phyloP scores from a whole-genome alignment of 2,113 vertebrate genomes.

The Trogon surrucura region DNA sequence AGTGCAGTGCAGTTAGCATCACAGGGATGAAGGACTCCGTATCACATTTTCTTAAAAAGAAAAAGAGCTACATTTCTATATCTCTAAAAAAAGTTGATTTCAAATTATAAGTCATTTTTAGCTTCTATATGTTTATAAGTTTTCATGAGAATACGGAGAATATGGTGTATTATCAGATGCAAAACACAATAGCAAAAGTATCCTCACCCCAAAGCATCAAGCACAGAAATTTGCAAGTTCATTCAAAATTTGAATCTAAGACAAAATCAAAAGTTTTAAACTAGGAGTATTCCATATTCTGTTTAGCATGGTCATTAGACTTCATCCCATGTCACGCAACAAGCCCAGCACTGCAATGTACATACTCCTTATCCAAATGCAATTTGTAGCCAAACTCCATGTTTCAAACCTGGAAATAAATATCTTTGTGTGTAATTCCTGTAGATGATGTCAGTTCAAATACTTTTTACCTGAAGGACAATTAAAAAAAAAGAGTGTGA shows the following conservation, averaged over 20 bases:
- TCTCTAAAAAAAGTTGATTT: neutral
- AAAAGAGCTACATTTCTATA: neutral
- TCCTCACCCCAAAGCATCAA: neutral
- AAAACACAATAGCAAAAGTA: neutral
- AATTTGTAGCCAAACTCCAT: neutral
- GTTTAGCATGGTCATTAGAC: neutral
- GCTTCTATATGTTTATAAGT: neutral
- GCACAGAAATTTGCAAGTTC: neutral
- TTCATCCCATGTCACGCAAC: neutral
- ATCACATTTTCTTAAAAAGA: neutral
- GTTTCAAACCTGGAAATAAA: neutral
- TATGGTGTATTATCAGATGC: neutral
- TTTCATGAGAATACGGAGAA: neutral
- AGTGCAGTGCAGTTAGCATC: neutral
- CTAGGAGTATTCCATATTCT: neutral
- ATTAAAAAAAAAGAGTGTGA: neutral
- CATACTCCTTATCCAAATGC: neutral
- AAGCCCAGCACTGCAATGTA: neutral
- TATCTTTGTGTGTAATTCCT: neutral
- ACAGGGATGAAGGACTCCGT: neutral
- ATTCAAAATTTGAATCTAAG: neutral
- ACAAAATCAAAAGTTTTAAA: neutral
- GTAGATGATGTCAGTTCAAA: neutral
- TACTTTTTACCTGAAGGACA: neutral
- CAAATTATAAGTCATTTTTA: neutral